phyloP scores from a whole-genome alignment of 2,797 vertebrate genomes.

The Oophaga sylvatica region DNA sequence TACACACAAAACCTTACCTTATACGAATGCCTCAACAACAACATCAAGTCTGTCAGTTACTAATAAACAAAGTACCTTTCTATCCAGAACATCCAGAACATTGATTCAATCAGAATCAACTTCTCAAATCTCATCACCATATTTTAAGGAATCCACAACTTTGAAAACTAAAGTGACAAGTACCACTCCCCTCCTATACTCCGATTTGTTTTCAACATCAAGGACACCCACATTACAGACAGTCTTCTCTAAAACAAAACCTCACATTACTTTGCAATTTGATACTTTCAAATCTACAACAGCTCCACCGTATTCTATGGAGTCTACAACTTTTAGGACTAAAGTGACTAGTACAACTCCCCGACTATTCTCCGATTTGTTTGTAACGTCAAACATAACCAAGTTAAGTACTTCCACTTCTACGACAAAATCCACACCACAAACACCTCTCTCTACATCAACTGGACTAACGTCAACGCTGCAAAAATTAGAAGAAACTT shows the following conservation, averaged over 20 bases:
- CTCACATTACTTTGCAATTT: neutral
- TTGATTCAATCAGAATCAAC: neutral
- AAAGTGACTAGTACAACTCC: neutral
- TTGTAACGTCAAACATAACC: neutral
- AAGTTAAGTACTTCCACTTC: neutral
- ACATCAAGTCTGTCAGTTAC: neutral
- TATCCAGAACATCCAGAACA: neutral
- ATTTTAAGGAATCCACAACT: neutral
- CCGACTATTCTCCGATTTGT: neutral
- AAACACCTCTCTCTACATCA: neutral
- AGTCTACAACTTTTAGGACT: neutral
- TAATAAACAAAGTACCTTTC: neutral
- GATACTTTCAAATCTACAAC: neutral
- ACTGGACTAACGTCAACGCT: neutral
- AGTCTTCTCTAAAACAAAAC: neutral
- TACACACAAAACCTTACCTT: neutral
- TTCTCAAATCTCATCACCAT: neutral
- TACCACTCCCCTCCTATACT: neutral
- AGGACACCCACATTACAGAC: neutral
- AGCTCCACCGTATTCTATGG: neutral
- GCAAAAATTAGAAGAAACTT: neutral
- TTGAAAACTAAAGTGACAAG: neutral
- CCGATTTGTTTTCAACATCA: neutral
- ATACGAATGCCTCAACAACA: conserved; percentile 8
- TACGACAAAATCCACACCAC: neutral